Percentiles rank a stretch among this genome's conserved stretches.
Conservation (phyloP, 2,113 vertebrate species). For the Semnornis frantzii region DNA sequence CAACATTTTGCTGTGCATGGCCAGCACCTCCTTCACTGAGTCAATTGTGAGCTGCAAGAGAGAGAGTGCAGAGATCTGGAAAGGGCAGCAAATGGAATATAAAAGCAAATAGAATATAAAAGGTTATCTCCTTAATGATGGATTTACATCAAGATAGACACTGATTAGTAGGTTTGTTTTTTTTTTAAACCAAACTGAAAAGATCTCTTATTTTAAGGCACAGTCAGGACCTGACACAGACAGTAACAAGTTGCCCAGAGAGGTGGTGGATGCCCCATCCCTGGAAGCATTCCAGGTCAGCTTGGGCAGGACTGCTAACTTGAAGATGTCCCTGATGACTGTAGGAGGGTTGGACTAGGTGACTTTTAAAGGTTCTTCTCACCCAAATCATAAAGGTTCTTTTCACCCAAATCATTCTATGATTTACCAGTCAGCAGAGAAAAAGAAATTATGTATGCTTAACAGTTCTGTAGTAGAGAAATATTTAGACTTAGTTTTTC, state of each 20-base stretch:
- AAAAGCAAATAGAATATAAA: not conserved
- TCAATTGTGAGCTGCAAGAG: fast-evolving
- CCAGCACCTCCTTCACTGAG: not conserved
- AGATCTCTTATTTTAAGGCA: not conserved
- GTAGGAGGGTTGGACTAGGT: no score
- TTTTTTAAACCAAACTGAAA: not conserved
- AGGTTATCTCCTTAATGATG: not conserved
- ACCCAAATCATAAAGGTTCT: no score
- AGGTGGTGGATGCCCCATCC: no score
- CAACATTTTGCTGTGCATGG: fast-evolving
- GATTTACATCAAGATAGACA: not conserved
- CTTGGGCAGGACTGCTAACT: no score
- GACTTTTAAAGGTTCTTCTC: no score
- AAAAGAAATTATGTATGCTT: not conserved
- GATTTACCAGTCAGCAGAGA: not conserved
- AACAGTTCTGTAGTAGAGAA: not conserved
- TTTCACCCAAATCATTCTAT: no score
- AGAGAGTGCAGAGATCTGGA: not conserved
- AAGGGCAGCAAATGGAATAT: no score
- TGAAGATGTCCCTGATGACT: no score
- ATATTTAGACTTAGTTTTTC: not conserved
- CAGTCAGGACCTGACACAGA: fast-evolving
- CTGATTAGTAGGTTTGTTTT: not conserved
- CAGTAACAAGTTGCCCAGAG: not conserved
- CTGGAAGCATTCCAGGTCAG: no score